Evolutionary conservation across 2,113 vertebrate genomes (phyloP).

Genomic region (Equus przewalskii): DNA sequence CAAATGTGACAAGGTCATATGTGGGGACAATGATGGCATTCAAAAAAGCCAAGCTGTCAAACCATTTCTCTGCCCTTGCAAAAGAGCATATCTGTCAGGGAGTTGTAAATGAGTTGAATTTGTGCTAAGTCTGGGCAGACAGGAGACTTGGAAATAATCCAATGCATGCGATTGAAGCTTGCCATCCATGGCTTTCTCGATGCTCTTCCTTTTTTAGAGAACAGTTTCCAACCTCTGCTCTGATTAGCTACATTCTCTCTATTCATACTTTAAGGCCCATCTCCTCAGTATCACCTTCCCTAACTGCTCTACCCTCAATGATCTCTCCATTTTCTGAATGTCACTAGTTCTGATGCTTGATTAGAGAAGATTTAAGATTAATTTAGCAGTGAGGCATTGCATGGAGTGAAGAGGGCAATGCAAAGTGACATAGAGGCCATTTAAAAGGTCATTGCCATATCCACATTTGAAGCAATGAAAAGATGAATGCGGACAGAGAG

Average conservation of each 20-base stretch:
- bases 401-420: neutral
- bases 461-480: neutral
- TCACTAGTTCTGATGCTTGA: constrained; percentile 50
- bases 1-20: constrained; percentile 80
- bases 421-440: neutral
- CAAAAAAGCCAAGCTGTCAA: constrained; percentile 80
- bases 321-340: constrained; percentile 38
- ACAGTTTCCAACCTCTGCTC: neutral
- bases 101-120: constrained; percentile 80
- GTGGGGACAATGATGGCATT: constrained; percentile 62
- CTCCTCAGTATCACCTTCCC: neutral
- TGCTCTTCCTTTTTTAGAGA: neutral
- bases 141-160: constrained; percentile 71
- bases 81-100: constrained; percentile 77
- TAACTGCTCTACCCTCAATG: neutral
- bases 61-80: constrained; percentile 75
- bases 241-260: constrained; percentile 28
- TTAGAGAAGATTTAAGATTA: constrained; percentile 53
- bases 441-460: neutral
- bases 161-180: neutral
- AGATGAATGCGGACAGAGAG: neutral
- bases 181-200: constrained; percentile 34
- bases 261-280: neutral
- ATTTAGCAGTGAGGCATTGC: neutral
- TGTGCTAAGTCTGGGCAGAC: constrained; percentile 71